These are phyloP conservation scores for Cyprinodon diabolis DNA, from an alignment of 2,797 vertebrate genomes.

Conservation along the genomic window DNA sequence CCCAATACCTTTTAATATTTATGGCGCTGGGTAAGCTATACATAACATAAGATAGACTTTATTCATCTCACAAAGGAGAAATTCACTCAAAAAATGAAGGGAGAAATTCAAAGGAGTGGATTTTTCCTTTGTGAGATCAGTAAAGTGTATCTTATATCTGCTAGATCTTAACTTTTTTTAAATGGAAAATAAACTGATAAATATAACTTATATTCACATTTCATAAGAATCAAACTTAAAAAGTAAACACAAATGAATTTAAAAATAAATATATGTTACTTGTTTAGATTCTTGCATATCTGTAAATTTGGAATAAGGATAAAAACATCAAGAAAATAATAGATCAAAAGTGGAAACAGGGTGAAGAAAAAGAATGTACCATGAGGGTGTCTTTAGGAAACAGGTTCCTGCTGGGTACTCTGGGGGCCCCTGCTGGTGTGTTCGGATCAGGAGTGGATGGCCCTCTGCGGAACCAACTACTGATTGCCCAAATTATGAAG, in stretches of 20 bases:
- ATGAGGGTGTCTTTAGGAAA: constrained; percentile 95
- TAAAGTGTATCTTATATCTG: no score
- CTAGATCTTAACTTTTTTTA: no score
- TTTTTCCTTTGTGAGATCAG: no score
- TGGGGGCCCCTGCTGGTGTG: constrained; percentile 83
- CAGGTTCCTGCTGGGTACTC: constrained; percentile 92
- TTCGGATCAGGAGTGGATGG: constrained; percentile 89
- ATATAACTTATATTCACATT: neutral
- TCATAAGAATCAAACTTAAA: neutral
- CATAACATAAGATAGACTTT: no score
- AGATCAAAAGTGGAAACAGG: neutral
- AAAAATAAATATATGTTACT: neutral
- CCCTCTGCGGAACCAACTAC: constrained; percentile 95
- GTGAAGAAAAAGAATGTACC: constrained; percentile 74
- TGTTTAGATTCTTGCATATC: neutral
- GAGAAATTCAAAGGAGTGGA: no score
- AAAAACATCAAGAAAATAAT: neutral
- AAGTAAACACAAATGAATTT: neutral
- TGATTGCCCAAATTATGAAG: constrained; percentile 98
- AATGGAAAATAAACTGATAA: no score
- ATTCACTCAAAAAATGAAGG: no score
- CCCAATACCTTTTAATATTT: no score
- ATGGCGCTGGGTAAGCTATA: no score
- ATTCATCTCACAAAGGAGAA: no score
- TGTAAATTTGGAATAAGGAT: neutral